Evolutionary conservation across 2,888 invertebrate genomes (phyloP).

Genomic region (Priapulus caudatus): DNA sequence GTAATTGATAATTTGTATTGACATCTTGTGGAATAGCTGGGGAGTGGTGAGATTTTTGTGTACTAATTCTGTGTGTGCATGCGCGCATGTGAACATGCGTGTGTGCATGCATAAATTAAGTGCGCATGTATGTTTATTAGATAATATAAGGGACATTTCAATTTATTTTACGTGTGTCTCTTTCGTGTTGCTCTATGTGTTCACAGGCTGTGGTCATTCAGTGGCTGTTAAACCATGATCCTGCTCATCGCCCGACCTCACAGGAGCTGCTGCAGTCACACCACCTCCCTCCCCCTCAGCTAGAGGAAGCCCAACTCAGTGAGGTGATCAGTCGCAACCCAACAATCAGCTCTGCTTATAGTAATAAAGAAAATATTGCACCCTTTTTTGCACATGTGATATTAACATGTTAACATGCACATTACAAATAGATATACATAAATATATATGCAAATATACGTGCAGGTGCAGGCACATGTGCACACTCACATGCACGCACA

Average conservation of each 20-base stretch:
- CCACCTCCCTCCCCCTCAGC: constrained; percentile 65
- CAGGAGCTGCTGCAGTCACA: constrained; percentile 68
- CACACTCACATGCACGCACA: too few relatives aligned
- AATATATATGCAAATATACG: not conserved
- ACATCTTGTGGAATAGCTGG: too few relatives aligned
- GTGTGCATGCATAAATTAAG: too few relatives aligned
- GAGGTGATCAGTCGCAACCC: too few relatives aligned
- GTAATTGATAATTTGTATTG: too few relatives aligned
- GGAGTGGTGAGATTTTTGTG: too few relatives aligned
- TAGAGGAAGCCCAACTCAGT: constrained; percentile 72
- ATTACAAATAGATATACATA: not conserved
- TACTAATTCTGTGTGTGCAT: too few relatives aligned
- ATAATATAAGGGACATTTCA: too few relatives aligned
- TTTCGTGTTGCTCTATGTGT: not conserved
- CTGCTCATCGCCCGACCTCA: constrained; percentile 67
- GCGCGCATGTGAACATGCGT: too few relatives aligned
- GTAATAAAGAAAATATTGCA: constrained; percentile 12
- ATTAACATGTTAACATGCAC: not conserved
- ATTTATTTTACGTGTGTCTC: not conserved
- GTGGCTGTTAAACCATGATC: constrained; percentile 74
- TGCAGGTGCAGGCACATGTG: too few relatives aligned
- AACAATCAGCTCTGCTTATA: constrained; percentile 9
- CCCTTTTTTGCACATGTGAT: too few relatives aligned
- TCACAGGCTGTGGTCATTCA: constrained; percentile 37
- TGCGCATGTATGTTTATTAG: too few relatives aligned